A percentile compares a stretch with the other conserved stretches of the same genome.
phyloP scores from a whole-genome alignment of 2,113 vertebrate genomes.

The Neolamprologus falcicula region DNA sequence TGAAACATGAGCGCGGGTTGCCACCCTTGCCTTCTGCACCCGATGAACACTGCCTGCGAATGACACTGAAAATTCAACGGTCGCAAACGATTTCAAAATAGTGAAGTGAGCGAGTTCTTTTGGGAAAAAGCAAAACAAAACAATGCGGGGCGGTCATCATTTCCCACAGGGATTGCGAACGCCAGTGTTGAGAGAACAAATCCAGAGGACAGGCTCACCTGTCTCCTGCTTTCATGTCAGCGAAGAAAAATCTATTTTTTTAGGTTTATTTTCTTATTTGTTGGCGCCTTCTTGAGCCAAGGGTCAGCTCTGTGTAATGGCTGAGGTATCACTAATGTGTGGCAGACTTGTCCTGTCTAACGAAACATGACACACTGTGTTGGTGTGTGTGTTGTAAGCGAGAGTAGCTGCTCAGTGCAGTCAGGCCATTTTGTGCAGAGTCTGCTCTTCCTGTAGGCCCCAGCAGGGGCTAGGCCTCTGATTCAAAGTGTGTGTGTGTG shows the following conservation, averaged over 20 bases:
- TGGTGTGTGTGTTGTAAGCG: conserved; percentile 58
- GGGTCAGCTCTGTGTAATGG: conserved; percentile 2
- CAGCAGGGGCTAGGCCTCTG: conserved; percentile 90
- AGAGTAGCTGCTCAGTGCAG: conserved; percentile 72
- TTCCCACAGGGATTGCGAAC: background rate
- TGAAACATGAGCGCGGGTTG: conserved; percentile 63
- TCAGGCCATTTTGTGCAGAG: conserved; percentile 82
- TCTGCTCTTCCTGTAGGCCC: conserved; percentile 88
- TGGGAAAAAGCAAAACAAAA: background rate
- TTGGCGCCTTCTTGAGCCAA: background rate
- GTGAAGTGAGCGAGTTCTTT: background rate
- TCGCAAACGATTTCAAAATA: background rate
- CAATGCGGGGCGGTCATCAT: background rate
- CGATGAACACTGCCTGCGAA: conserved; percentile 17
- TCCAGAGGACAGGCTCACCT: background rate
- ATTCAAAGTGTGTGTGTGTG: conserved; percentile 80
- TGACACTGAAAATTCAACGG: conserved; percentile 55
- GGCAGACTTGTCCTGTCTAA: conserved; percentile 54
- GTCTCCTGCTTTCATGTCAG: background rate
- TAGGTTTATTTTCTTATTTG: background rate
- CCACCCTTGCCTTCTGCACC: background rate
- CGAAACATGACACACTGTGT: conserved; percentile 61
- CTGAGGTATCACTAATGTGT: conserved; percentile 20
- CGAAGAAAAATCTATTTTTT: background rate
- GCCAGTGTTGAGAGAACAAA: background rate